Base-by-base conservation (phyloP, 2,797 vertebrate species). In the Eidolon dupreanum region DNA sequence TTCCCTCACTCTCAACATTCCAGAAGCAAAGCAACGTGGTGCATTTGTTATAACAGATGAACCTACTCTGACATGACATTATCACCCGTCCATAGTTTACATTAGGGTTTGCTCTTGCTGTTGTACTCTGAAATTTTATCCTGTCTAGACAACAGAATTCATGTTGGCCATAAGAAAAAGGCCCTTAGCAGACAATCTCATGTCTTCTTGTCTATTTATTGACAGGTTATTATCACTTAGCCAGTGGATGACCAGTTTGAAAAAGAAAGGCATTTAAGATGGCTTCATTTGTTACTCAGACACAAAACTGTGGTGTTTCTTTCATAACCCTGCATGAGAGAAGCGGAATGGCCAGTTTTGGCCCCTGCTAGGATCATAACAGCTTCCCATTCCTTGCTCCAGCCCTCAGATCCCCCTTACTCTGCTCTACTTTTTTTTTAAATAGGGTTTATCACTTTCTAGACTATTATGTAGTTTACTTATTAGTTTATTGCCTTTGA, bases 81-180 rank as follows among this genome's bases (percentile, higher is more conserved):
- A 19, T 24, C 74, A 70, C 41, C 28, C 70, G 78, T 11, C 75
- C 26, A 33, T 0, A 26, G n/a, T 38, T 55, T 31, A 78, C 33
- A 33, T 1, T 0, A 5, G 6, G 36, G n/a, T 66, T 92, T 70
- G 57, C 8, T 33, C 81, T 36, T 15, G 31, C 33, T 43, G 13
- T 19, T 22, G 2, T 22, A 7, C 20, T 4, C 11, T 59, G 46
- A 38, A 2, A 31, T 88, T 63, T 33, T 8, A 83, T 28, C 43
- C 24, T 17, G 2, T 70, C 57, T 33, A 20, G 63, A 89, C 41
- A 77, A 59, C 5, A 88, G 84, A 71, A 66, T 71, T 79, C 46
- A 24, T 0, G 0, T 0, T 11, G 26, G 33, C 10, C 46, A 19
- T 0, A 8, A 24, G 17, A 12, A 41, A 41, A 46, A 9, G 22